Evolutionary conservation across 2,797 vertebrate genomes (phyloP).

Genomic region (Eulemur mongoz): DNA sequence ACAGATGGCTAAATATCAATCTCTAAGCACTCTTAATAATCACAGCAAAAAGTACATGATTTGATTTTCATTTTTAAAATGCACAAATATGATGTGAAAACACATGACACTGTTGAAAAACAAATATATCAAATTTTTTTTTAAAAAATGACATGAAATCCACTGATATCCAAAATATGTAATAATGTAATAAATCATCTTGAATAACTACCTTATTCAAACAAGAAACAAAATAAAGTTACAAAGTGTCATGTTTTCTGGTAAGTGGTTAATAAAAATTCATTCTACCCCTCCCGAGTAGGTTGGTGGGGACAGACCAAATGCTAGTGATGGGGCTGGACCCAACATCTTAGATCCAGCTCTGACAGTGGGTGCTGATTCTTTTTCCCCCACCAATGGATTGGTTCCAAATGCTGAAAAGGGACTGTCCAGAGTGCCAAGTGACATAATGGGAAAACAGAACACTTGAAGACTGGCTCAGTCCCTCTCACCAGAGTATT

Average conservation of each 20-base stretch:
- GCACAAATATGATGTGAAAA: conserved; percentile 31
- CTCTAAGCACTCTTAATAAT: background rate
- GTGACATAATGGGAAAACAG: background rate
- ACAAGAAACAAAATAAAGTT: background rate
- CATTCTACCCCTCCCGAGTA: background rate
- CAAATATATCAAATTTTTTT: background rate
- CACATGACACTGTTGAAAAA: conserved; percentile 24
- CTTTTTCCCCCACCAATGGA: background rate
- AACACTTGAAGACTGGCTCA: background rate
- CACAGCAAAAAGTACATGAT: background rate
- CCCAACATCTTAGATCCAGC: background rate
- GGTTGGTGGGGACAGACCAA: background rate
- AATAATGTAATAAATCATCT: background rate
- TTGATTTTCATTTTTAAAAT: conserved; percentile 38
- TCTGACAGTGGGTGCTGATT: background rate
- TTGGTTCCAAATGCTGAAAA: background rate
- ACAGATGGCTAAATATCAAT: conserved; percentile 52
- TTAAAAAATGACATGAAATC: background rate
- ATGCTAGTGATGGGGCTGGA: background rate
- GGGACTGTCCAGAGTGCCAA: too few species aligned
- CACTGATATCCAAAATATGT: background rate
- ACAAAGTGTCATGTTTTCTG: background rate
- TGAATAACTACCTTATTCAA: background rate
- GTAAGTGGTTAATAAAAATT: background rate
- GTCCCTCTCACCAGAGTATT: background rate